Base-by-base conservation (phyloP, 2,113 vertebrate species). In the Puma concolor region DNA sequence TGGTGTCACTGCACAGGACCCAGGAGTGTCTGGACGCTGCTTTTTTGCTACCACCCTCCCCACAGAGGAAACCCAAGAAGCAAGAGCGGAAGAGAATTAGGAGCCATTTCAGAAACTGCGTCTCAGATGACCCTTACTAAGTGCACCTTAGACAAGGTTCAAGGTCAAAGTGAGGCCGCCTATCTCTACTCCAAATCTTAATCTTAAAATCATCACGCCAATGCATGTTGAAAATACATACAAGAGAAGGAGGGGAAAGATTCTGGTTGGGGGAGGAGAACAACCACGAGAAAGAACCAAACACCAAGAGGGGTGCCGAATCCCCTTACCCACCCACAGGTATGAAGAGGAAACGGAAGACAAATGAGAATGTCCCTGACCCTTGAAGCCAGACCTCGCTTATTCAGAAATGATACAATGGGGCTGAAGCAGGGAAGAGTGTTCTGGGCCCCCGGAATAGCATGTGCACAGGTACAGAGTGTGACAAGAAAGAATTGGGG, bases 391-490 rank as follows among this genome's bases (percentile, higher is more conserved):
- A 84, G 71, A 66, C 10, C 19, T 11, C 36, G 19, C 29, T 91
- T 25, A 66, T n/a, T 67, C n/a, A 72, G 66, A 57, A 95, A 81
- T 16, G n/a, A 50, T 19, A 5, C 6, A 25, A 82, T 16, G 27
- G 14, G 14, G 31, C 9, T 36, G 63, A 36, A 41, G 80, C 16
- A 25, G 21, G 25, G 66, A 71, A 84, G 31, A 72, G 44, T 9
- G 63, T 41, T 29, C 60, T 21, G 33, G 84, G 57, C 41, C 76
- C 38, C 9, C 7, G 38, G n/a, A 57, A n/a, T 0, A 57, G 31
- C n/a, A 1, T 4, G 16, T 82, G 12, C 8, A 29, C 4, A 31
- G 33, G 6, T 0, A 4, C 4, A 0, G 27, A 1, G 31, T 10
- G 23, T 57, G 57, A 36, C 38, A 88, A 33, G 36, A 72, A 79